A percentile compares a stretch with the other conserved stretches of the same genome.
These are phyloP conservation scores for Craniophora ligustri DNA, from an alignment of 2,888 invertebrate species.

Conservation along the genomic window DNA sequence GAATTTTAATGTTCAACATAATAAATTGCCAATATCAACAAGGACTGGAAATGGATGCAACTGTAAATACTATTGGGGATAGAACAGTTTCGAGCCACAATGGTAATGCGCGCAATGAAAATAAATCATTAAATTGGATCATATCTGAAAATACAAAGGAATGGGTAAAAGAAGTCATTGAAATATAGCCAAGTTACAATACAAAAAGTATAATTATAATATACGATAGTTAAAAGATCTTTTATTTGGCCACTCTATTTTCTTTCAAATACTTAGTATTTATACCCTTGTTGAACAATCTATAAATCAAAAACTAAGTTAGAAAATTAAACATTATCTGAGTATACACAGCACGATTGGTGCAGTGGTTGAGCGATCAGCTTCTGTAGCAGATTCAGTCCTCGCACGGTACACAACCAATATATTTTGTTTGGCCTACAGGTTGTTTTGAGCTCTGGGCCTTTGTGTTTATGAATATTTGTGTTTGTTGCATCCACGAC, in stretches of 20 bases:
- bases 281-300: too few relatives aligned
- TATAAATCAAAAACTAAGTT: too few relatives aligned
- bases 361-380: too few relatives aligned
- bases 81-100: constrained; percentile 53
- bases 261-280: background rate
- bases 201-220: background rate
- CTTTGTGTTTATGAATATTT: too few relatives aligned
- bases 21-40: constrained; percentile 55
- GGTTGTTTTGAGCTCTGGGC: too few relatives aligned
- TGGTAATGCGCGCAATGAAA: constrained; percentile 30
- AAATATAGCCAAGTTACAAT: background rate
- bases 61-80: constrained; percentile 39
- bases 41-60: constrained; percentile 53
- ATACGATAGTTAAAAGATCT: background rate
- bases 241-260: background rate
- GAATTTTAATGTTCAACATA: constrained; percentile 55
- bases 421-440: too few relatives aligned
- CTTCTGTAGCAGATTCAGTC: too few relatives aligned
- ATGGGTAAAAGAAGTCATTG: constrained; percentile 1
- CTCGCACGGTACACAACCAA: too few relatives aligned
- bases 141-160: constrained; percentile 14
- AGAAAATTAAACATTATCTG: too few relatives aligned
- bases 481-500: too few relatives aligned
- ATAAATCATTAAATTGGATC: constrained; percentile 28
- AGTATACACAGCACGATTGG: too few relatives aligned